Evolutionary conservation across 2,888 invertebrate species (phyloP).

Genomic region (Drosophila paramelanica): DNA sequence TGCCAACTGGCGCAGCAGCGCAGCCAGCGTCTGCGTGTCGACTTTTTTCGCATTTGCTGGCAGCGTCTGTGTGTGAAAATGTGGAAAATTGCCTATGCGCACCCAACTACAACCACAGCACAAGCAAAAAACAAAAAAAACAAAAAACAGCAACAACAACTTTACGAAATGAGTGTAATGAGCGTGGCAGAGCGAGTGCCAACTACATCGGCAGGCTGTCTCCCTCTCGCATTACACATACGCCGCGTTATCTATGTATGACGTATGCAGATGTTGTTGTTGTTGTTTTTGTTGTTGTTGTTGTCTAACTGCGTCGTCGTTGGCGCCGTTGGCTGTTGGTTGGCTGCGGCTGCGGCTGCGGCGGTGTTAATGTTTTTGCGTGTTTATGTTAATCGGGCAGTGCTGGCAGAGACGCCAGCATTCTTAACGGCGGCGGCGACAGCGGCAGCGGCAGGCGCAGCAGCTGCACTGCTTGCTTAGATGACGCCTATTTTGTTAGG

Average conservation of each 20-base stretch:
- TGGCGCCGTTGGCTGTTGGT: slow-evolving; percentile 67
- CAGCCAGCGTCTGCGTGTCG: slow-evolving; percentile 67
- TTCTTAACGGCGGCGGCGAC: slow-evolving; percentile 12
- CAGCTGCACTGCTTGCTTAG: slow-evolving; percentile 68
- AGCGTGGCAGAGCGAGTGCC: slow-evolving; percentile 71
- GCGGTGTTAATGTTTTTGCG: slow-evolving; percentile 83
- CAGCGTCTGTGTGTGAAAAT: slow-evolving; percentile 65
- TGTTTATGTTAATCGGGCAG: slow-evolving; percentile 83
- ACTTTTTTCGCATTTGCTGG: slow-evolving; percentile 64
- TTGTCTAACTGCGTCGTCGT: slow-evolving; percentile 76
- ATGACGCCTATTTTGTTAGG: slow-evolving; percentile 75
- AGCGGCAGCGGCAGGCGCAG: slow-evolving; percentile 9
- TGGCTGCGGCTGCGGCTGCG: slow-evolving; percentile 67
- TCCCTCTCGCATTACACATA: slow-evolving; percentile 75
- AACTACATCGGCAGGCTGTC: slow-evolving; percentile 42
- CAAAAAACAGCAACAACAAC: slow-evolving; percentile 42
- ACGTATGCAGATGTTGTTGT: slow-evolving; percentile 28
- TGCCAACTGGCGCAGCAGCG: slow-evolving; percentile 56
- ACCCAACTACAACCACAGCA: slow-evolving; percentile 61
- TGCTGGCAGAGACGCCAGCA: slow-evolving; percentile 46
- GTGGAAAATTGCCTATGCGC: slow-evolving; percentile 82
- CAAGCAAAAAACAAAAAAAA: too few species aligned
- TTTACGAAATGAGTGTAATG: slow-evolving; percentile 80
- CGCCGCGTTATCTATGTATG: slow-evolving; percentile 81
- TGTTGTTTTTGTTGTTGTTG: slow-evolving; percentile 43